phyloP scores from a whole-genome alignment of 2,113 vertebrate species.

The Coptodon rendalli region DNA sequence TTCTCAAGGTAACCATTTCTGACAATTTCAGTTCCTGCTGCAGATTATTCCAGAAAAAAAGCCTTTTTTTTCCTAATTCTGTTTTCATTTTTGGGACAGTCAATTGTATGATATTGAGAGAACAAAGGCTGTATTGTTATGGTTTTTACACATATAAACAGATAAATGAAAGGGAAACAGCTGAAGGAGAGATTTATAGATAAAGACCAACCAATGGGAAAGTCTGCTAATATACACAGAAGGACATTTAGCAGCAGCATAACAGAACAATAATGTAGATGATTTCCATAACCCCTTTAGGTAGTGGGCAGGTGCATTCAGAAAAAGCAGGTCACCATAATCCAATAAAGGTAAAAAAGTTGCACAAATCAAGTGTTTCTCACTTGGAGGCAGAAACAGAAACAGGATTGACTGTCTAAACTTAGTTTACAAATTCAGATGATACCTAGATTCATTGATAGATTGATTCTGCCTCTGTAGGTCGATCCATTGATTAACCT shows the following conservation, averaged over 20 bases:
- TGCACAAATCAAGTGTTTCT: accelerated
- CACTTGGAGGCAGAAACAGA: accelerated
- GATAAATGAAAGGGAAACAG: not conserved
- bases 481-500: constrained; percentile 79
- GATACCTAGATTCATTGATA: not conserved
- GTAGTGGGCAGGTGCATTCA: not conserved
- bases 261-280: not conserved
- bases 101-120: not conserved
- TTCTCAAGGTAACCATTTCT: not conserved
- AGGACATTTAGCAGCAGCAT: not conserved
- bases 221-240: accelerated
- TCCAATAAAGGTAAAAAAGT: not conserved
- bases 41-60: not conserved
- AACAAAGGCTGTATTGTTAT: accelerated
- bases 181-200: not conserved
- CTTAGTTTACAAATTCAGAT: too few relatives aligned
- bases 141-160: not conserved
- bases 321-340: not conserved
- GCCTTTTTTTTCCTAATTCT: too few relatives aligned
- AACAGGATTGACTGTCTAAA: too few relatives aligned
- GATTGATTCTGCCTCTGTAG: constrained; percentile 46
- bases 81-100: not conserved
- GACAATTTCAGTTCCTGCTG: not conserved
- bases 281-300: accelerated
- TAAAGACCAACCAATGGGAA: not conserved